These are phyloP conservation scores for Drosophila lowei DNA, from an alignment of 1,140 invertebrate genomes.

Conservation along the genomic window DNA sequence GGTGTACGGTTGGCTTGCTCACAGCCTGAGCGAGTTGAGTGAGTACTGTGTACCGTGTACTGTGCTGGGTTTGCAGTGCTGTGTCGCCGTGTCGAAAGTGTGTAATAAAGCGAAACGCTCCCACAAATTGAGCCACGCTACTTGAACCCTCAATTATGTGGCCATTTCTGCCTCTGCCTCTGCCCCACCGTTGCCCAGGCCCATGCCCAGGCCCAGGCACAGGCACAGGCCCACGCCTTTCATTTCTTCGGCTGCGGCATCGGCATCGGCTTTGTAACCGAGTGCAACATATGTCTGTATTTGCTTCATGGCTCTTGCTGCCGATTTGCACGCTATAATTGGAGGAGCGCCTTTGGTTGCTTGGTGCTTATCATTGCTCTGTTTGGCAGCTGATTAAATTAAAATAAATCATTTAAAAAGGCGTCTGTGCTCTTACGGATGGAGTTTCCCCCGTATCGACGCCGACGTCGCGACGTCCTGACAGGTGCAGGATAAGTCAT, in stretches of 20 bases:
- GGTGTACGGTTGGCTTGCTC: constrained; percentile 55
- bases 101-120: constrained; percentile 77
- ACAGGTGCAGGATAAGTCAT: constrained; percentile 41
- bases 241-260: not conserved
- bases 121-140: constrained; percentile 76
- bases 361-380: constrained; percentile 72
- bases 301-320: constrained; percentile 69
- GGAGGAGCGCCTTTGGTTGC: constrained; percentile 63
- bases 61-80: constrained; percentile 5
- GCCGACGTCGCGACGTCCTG: constrained; percentile 2
- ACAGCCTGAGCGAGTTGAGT: constrained; percentile 36
- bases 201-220: not conserved
- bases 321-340: constrained; percentile 76
- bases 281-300: constrained; percentile 73
- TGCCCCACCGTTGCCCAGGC: not conserved
- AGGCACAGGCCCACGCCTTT: not conserved
- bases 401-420: constrained; percentile 75
- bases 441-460: constrained; percentile 24
- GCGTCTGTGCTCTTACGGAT: constrained; percentile 36
- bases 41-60: constrained; percentile 17
- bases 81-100: constrained; percentile 72
- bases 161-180: constrained; percentile 51
- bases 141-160: constrained; percentile 80
- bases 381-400: constrained; percentile 78
- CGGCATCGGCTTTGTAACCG: constrained; percentile 57